Conservation (phyloP, 1,140 invertebrate species). For the Eueides isabella region DNA sequence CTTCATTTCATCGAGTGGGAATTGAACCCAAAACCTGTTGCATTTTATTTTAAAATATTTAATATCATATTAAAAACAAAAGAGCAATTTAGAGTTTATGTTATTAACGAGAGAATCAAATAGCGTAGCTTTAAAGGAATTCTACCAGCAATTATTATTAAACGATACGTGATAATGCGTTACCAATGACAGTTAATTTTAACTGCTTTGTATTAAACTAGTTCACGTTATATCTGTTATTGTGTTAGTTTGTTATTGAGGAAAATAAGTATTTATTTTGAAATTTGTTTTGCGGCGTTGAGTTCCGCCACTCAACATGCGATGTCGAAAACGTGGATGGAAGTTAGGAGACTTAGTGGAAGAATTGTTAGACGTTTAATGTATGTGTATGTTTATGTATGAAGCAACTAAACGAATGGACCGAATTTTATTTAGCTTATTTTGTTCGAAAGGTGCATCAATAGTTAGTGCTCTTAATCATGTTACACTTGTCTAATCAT, state of each 20-base stretch:
- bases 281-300: background rate
- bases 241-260: background rate
- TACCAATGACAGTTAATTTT: constrained; percentile 6
- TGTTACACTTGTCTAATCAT: too few relatives aligned
- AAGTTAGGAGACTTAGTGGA: background rate
- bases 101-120: background rate
- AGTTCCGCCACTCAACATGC: background rate
- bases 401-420: too few relatives aligned
- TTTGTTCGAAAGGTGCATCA: too few relatives aligned
- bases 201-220: background rate
- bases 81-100: background rate
- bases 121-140: background rate
- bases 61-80: background rate
- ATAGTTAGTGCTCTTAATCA: too few relatives aligned
- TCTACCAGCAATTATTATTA: background rate
- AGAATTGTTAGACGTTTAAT: too few relatives aligned
- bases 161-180: constrained; percentile 3
- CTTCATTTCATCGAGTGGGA: too few relatives aligned
- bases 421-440: too few relatives aligned
- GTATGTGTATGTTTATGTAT: too few relatives aligned
- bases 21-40: too few relatives aligned
- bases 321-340: background rate
- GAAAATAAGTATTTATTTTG: background rate
- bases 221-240: background rate
- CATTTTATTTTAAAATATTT: too few relatives aligned